Base-by-base conservation (phyloP, 2,888 invertebrate species). In the Lordiphosa andalusiaca region DNA sequence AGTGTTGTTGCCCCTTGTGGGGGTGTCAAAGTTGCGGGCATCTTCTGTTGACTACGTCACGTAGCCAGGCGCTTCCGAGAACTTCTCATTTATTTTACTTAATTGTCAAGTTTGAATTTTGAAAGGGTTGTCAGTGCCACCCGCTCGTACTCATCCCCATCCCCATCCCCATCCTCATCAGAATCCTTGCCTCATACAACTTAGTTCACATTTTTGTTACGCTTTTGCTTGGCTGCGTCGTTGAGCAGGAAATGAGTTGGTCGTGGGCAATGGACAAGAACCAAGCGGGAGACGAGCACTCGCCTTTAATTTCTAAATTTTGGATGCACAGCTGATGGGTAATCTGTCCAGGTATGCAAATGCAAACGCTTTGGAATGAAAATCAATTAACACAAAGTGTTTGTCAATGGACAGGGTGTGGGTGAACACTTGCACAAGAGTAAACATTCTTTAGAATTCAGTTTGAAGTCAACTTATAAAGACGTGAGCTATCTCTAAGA, bases 61-160 rank as follows among this genome's bases (percentile, higher is more conserved):
- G 77, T 80, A 67, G 57, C 59, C 67, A 56, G 49, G 56, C 64
- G 51, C 49, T 46, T 41, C 59, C 62, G 73, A 64, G 64, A 66
- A 67, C 73, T 75, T 65, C 80, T 86, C 85, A 86, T 85, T 85
- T 84, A 85, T 85, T 84, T 84, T 85, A 84, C 86, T 84, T 84
- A 85, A 86, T 85, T 83, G 84, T 85, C 80, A 85, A 84, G 84
- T 80, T 71, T 72, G 72, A 78, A 70, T 72, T 80, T 67, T 74
- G 71, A 80, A 83, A 83, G 83, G 80, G 81, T 77, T 80, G 77
- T 73, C 83, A 80, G 67, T 70, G 41, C 38, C 58, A 19, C 60
- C 53, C 38, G 12, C 48, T 21, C 9, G 0, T 44, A 23, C 37
- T n/a, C 13, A 13, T 6, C 58, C 50, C 50, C 40, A 12, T 13